Evolutionary conservation across 2,888 invertebrate species (phyloP), one percentile per base, ranked within the genome.

Genomic region (Scaptomyza flava): DNA sequence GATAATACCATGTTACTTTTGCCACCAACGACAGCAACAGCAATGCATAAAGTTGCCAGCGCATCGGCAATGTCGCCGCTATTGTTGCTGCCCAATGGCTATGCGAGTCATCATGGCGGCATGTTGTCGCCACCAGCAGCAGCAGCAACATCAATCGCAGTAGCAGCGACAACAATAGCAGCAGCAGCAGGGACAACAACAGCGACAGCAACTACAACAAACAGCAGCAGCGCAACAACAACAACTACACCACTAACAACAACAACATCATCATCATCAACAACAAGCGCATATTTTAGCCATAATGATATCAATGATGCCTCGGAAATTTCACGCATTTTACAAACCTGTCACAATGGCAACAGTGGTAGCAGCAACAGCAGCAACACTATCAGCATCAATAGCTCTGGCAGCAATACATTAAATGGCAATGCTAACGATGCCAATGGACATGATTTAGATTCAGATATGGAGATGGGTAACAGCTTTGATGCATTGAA

Each of bases 321-420:
- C 20, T 91, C 92, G 45, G 91, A 92, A 74, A 92, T 92, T 63
- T 92, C 92, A 17, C 90, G 92, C 60, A 92, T 92, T 59, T 77
- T 92, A 64, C 92, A 92, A 68, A 92, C 92, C 58, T 92, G 92
- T 68, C 92, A 92, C 77, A 92, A 92, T 41, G 92, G 91, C 41
- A 91, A 90, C 66, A 91, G 90, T 43, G 42, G 14, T 45, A 51
- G 2, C 36, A 91, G 87, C 60, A 91, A 84, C 47, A 57, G n/a
- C 43, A 58, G 0, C 47, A 47, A 2, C 14, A 46, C 27, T 27
- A 27, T 2, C 58, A 59, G 0, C 34, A 53, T 3, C 42, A 58
- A 12, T 8, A 50, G 9, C 20, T 50, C 50, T 9, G 50, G 23
- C 45, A 42, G 38, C 50, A 41, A 9, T 17, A 33, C 47, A 1